Base-by-base conservation (phyloP, 2,113 vertebrate genomes). In the Sinocyclocheilus grahami region DNA sequence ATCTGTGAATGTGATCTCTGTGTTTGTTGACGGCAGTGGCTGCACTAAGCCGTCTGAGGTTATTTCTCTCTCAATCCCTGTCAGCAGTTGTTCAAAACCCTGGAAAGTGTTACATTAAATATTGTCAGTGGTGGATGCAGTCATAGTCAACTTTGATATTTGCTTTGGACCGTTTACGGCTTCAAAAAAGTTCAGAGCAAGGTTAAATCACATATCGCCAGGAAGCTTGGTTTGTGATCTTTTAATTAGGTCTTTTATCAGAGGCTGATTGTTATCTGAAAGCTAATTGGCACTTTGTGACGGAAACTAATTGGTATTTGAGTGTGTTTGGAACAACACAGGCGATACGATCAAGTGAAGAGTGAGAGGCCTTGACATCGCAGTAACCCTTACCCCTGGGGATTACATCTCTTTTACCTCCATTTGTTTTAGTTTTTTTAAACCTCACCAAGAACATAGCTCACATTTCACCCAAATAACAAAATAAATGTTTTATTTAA, bases 201-300 rank as follows among this genome's bases (percentile, higher is more conserved):
- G 90, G 89, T 85, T 2, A 62, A 72, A 86, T 62, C 83, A 71
- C 78, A 86, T 87, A 92, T 85, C 90, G 53, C 78, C 85, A 88
- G 89, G 90, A 92, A 91, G 87, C 79, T 27, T 5, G 83, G 20
- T 33, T 83, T 13, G 75, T 86, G 86, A 90, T 88, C 86, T 48
- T 77, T 84, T 60, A 84, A 67, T 83, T 77, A 18, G 88, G 42
- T 62, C 0, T 33, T 78, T 79, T 86, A 85, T 18, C 62, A 89
- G 67, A 69, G 53, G 74, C 33, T 78, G 90, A 92, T 87, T 84
- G 77, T 89, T 88, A 94, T 93, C 91, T 90, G 80, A 77, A 22
- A 90, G 65, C 82, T 90, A 90, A 91, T 86, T 91, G 84, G 84
- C 18, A 18, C 67, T 85, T 86, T 90, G 88, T 82, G 86, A 88